Base-by-base conservation (phyloP, 2,888 invertebrate species). In the Podabrus alpinus region DNA sequence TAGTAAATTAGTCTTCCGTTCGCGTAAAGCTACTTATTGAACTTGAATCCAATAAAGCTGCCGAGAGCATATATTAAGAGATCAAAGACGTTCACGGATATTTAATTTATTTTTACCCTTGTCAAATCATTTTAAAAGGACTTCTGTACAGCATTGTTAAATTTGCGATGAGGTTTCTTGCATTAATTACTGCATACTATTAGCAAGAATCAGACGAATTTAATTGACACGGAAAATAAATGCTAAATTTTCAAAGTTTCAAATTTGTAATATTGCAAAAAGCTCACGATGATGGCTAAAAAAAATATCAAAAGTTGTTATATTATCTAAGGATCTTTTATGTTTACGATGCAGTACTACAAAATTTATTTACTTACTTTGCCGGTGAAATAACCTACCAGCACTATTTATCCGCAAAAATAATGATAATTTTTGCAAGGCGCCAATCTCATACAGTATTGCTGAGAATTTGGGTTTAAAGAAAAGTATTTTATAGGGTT, bases 1-100 rank as follows among this genome's bases (percentile, higher is more conserved):
- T 74, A 75, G 77, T 78, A 78, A 78, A 78, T 78, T 78, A 75
- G 69, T 73, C 69, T 78, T 76, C 70, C 72, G 66, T 68, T 72
- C 16, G 25, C 67, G 59, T 29, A 67, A 67, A 16, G 25, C 45
- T 17, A 62, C 62, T 62, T 62, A 62, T 62, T 62, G 62, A 62
- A 62, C 62, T 64, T 64, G 21, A 64, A 64, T 19, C 62, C 62
- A 64, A 64, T 64, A 68, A 64, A 66, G 68, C 29, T 68, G 15
- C 45, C 17, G 64, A 24, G 73, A 73, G 69, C 59, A 68, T 69
- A 64, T 64, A 64, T 69, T 73, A 64, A 17, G 62, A 73, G 68
- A 73, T 73, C 73, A 73, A 73, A 73, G 73, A 59, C 68, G 59
- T 21, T 68, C 64, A 59, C 60, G 24, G 62, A 69, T 62, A 69